phyloP scores from a whole-genome alignment of 1,140 invertebrate genomes.

The Drosophila prosaltans region DNA sequence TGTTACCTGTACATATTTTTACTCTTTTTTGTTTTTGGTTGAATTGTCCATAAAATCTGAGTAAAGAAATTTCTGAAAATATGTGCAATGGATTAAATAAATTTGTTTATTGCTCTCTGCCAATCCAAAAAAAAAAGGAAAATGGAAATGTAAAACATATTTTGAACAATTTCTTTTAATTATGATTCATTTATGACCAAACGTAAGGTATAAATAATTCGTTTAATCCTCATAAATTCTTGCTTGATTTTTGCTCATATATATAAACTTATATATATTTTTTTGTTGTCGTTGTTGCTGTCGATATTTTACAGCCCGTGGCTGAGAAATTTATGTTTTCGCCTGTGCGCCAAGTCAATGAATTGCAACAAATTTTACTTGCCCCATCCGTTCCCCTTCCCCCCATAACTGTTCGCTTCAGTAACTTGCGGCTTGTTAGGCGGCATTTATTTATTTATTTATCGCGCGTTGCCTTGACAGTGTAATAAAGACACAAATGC shows the following conservation, averaged over 20 bases:
- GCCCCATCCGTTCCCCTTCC: conserved; percentile 21
- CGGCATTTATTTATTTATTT: conserved; percentile 80
- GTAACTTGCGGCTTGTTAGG: conserved; percentile 70
- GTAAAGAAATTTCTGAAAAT: conserved; percentile 10
- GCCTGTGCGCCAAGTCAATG: conserved; percentile 76
- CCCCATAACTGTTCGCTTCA: conserved; percentile 23
- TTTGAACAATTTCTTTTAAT: conserved; percentile 11
- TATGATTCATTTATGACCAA: conserved; percentile 18
- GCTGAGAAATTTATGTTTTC: conserved; percentile 68
- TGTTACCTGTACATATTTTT: conserved; percentile 16
- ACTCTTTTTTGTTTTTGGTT: conserved; percentile 42
- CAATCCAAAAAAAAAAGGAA: neutral
- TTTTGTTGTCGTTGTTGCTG: conserved; percentile 43
- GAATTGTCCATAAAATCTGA: conserved; percentile 17
- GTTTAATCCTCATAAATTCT: conserved; percentile 50
- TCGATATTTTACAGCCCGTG: conserved; percentile 72
- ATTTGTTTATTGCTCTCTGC: neutral
- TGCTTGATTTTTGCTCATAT: conserved; percentile 8
- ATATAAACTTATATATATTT: conserved; percentile 12
- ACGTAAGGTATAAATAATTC: conserved; percentile 44
- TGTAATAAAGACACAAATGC: conserved; percentile 74
- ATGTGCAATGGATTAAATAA: neutral
- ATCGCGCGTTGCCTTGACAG: conserved; percentile 71
- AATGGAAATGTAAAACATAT: conserved; percentile 1
- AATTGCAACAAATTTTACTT: conserved; percentile 77